Conservation (phyloP, 2,797 vertebrate species). For the Mus minutoides region DNA sequence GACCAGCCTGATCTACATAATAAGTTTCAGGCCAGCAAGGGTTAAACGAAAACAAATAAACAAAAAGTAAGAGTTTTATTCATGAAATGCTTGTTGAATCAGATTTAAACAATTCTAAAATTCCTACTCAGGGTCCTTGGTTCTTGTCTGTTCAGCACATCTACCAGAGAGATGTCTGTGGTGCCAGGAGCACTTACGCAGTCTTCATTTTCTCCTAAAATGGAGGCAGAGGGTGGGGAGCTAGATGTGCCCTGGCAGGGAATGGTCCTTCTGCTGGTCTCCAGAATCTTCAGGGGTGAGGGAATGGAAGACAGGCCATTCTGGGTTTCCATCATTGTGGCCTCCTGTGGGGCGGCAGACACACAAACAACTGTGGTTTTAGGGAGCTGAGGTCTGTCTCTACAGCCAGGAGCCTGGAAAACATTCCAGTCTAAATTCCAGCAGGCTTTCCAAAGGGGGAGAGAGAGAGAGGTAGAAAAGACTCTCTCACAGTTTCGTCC, state of each 20-base stretch:
- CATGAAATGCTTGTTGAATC: not conserved
- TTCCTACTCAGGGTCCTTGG: not conserved
- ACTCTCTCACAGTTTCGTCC: not conserved
- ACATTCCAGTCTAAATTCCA: not conserved
- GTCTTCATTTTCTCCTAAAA: conserved; percentile 53
- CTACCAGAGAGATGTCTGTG: not conserved
- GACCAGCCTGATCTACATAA: not conserved
- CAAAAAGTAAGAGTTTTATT: not conserved
- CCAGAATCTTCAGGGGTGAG: not conserved
- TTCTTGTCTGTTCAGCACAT: not conserved
- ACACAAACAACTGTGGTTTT: not conserved
- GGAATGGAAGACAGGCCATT: fast-evolving
- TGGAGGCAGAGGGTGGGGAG: not conserved
- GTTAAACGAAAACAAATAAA: not conserved
- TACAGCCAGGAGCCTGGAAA: not conserved
- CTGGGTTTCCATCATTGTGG: not conserved
- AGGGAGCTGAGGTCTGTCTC: not conserved
- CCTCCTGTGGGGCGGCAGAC: not conserved
- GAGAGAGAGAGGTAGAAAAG: not conserved
- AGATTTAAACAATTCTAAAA: not conserved
- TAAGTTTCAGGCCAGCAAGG: not conserved
- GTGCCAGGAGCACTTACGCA: conserved; percentile 33
- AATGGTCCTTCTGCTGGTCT: not conserved
- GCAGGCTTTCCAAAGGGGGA: not conserved
- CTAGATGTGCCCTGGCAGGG: conserved; percentile 51